Conservation (phyloP, 2,797 vertebrate genomes). For the Prunella strophiata region DNA sequence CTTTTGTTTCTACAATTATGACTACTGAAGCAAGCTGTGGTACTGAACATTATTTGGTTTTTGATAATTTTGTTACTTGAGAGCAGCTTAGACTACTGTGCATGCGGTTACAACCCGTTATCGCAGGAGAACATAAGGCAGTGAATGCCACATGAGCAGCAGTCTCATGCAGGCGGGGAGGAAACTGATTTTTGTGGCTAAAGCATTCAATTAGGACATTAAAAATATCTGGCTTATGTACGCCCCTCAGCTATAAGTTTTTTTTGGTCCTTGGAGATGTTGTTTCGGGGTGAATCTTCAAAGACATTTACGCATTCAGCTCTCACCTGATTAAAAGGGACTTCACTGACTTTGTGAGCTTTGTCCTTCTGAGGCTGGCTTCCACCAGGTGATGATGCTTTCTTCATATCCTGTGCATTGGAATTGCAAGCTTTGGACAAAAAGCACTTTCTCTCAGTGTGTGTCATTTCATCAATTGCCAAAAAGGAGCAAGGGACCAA, state of each 20-base stretch:
- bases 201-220: neutral
- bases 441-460: neutral
- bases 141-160: neutral
- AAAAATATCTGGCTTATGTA: neutral
- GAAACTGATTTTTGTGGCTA: neutral
- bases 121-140: neutral
- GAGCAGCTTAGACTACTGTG: constrained; percentile 7
- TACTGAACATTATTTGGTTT: neutral
- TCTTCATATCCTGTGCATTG: neutral
- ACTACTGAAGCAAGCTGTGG: neutral
- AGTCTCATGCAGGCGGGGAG: neutral
- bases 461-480: neutral
- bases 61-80: constrained; percentile 29
- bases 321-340: neutral
- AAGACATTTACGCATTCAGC: neutral
- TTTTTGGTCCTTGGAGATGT: neutral
- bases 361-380: neutral
- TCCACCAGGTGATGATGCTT: neutral
- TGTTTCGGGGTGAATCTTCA: neutral
- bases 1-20: constrained; percentile 30
- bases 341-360: neutral
- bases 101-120: neutral
- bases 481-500: neutral
- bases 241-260: neutral
- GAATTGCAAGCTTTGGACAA: neutral